Evolutionary conservation across 1,140 invertebrate genomes (phyloP).

Genomic region (Heliconius hermathena): DNA sequence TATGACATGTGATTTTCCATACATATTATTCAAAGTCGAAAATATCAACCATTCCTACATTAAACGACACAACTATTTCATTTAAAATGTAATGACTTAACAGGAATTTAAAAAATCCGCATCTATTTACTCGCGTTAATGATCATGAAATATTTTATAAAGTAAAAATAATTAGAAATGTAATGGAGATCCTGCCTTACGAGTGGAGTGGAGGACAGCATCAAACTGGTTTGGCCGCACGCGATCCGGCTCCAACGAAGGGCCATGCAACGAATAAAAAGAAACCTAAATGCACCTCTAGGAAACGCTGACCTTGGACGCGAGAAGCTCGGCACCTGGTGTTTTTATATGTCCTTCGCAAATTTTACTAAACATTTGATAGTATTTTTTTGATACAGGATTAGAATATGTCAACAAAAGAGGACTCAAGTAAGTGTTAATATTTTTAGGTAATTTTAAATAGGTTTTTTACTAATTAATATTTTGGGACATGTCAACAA

Average conservation of each 20-base stretch:
- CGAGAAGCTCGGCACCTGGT: conserved; percentile 77
- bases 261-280: conserved; percentile 79
- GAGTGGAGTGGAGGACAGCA: conserved; percentile 62
- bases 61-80: too few species aligned
- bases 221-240: conserved; percentile 78
- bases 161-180: conserved; percentile 42
- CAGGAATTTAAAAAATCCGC: neutral
- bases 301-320: conserved; percentile 78
- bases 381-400: conserved; percentile 45
- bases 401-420: neutral
- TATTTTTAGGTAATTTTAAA: neutral
- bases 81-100: too few species aligned
- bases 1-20: neutral
- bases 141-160: neutral
- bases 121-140: neutral
- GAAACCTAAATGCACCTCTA: conserved; percentile 80
- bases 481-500: conserved; percentile 42
- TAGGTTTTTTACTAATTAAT: conserved; percentile 10
- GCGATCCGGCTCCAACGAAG: conserved; percentile 69
- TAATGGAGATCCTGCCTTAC: conserved; percentile 67
- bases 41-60: neutral
- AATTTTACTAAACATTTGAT: conserved; percentile 71
- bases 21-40: neutral
- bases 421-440: neutral
- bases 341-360: conserved; percentile 78